A percentile compares a stretch with the other conserved stretches of the same genome.
phyloP scores from a whole-genome alignment of 2,888 invertebrate genomes.

The Peribatodes rhomboidaria region DNA sequence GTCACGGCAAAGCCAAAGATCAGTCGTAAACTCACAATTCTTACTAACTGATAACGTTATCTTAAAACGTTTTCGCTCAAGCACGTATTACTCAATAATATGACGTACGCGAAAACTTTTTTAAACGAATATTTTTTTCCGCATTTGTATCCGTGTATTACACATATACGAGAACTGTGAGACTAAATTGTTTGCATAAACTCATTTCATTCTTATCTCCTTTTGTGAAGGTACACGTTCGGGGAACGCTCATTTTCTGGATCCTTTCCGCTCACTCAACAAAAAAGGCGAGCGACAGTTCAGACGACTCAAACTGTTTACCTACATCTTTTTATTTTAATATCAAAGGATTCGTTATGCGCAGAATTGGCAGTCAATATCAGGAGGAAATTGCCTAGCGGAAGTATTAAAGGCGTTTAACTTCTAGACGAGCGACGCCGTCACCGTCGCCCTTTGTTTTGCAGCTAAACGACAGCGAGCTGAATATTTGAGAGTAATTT shows the following conservation, averaged over 20 bases:
- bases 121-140: constrained; percentile 33
- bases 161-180: constrained; percentile 33
- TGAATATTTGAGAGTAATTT: constrained; percentile 77
- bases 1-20: constrained; percentile 11
- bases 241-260: constrained; percentile 57
- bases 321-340: constrained; percentile 54
- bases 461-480: constrained; percentile 65
- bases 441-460: constrained; percentile 70
- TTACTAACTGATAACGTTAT: neutral
- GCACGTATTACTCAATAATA: neutral
- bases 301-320: constrained; percentile 45
- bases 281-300: constrained; percentile 51
- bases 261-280: constrained; percentile 54
- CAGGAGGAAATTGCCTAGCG: constrained; percentile 66
- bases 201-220: constrained; percentile 61
- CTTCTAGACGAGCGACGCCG: constrained; percentile 64
- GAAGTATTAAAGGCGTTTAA: constrained; percentile 74
- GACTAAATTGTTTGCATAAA: constrained; percentile 60
- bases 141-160: constrained; percentile 52
- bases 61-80: neutral
- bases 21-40: neutral
- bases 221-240: constrained; percentile 57
- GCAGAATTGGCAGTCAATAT: constrained; percentile 71
- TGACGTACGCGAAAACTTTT: constrained; percentile 15
- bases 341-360: constrained; percentile 66